phyloP scores from a whole-genome alignment of 2,888 invertebrate species.

The Lasioglossum zephyrum region DNA sequence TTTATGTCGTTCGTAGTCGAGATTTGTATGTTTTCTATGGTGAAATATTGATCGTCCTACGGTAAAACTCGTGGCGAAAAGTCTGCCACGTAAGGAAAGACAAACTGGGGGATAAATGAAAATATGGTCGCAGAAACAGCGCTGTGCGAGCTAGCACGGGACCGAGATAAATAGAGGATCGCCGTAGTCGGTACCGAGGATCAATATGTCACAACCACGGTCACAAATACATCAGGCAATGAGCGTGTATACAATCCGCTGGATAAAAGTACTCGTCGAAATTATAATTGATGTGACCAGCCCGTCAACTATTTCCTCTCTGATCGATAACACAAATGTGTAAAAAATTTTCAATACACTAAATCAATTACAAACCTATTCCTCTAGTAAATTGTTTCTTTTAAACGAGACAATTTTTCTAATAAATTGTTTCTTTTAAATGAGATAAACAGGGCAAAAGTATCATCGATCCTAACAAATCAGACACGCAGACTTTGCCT shows the following conservation, averaged over 20 bases:
- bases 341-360: too few species aligned
- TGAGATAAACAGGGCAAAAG: not conserved
- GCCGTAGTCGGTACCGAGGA: slow-evolving; percentile 67
- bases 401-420: not conserved
- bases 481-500: not conserved
- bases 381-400: not conserved
- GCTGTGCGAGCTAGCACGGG: slow-evolving; percentile 26
- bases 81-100: slow-evolving; percentile 22
- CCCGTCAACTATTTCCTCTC: not conserved
- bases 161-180: slow-evolving; percentile 66
- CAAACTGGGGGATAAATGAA: slow-evolving; percentile 52
- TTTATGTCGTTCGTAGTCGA: not conserved
- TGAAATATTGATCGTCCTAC: not conserved
- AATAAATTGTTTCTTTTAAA: not conserved
- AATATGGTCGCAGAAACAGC: slow-evolving; percentile 48
- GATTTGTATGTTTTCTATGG: not conserved
- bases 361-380: not conserved
- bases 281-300: not conserved
- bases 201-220: slow-evolving; percentile 69
- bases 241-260: not conserved
- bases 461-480: slow-evolving; percentile 1
- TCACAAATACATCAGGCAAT: slow-evolving; percentile 35
- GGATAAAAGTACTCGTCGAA: not conserved
- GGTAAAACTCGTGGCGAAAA: slow-evolving; percentile 5
- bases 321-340: too few species aligned